Evolutionary conservation across 30 jellyfish, hydroid and myxozoan species (phyloP).

Genomic region (Turritopsis dohrnii): DNA sequence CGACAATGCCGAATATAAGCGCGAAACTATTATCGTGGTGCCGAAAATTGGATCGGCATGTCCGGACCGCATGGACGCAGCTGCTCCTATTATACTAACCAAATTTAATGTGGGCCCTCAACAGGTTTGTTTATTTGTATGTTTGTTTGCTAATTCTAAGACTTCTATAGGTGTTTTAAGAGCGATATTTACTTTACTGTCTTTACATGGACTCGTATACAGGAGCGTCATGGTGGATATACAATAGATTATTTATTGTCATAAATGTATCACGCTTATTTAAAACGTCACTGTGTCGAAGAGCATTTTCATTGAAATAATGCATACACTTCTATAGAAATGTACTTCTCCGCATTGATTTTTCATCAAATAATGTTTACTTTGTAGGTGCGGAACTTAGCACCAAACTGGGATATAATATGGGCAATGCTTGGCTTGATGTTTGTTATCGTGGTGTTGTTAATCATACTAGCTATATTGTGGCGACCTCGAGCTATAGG

Average conservation of each 20-base stretch:
- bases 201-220: too few species aligned
- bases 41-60: conserved; percentile 77
- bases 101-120: conserved; percentile 23
- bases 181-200: too few species aligned
- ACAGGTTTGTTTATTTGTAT: not conserved
- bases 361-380: conserved; percentile 2
- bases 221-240: too few species aligned
- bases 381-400: conserved; percentile 56
- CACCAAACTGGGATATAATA: conserved; percentile 89
- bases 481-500: conserved; percentile 96
- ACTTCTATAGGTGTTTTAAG: too few species aligned
- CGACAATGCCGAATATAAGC: conserved; percentile 73
- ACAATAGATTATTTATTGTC: too few species aligned
- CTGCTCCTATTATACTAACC: conserved; percentile 46
- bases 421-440: conserved; percentile 61
- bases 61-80: conserved; percentile 79
- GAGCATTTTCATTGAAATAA: too few species aligned
- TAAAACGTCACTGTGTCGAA: too few species aligned
- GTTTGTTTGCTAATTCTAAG: too few species aligned
- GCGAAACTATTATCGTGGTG: conserved; percentile 87
- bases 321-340: too few species aligned
- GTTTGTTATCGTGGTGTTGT: conserved; percentile 58
- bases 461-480: conserved; percentile 65
- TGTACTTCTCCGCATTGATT: too few species aligned
- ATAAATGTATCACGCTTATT: too few species aligned